Evolutionary conservation across 2,113 vertebrate species (phyloP).

Genomic region (Paramisgurnus dabryanus): DNA sequence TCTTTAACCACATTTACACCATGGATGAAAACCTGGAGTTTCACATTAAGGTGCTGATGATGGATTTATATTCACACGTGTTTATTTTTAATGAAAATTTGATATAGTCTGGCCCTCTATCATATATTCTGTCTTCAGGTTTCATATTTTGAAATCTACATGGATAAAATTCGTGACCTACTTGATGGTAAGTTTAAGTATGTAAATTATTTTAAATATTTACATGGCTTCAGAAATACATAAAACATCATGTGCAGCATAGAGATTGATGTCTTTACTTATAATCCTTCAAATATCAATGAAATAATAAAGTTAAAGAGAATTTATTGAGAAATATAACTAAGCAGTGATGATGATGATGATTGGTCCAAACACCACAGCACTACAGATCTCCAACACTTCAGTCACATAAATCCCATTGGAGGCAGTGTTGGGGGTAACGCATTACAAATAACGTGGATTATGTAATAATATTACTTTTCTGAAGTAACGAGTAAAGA

Average conservation of each 20-base stretch:
- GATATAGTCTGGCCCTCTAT: too few relatives aligned
- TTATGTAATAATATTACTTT: too few relatives aligned
- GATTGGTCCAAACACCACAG: too few relatives aligned
- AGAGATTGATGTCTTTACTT: too few relatives aligned
- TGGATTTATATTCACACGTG: neutral
- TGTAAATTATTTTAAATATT: neutral
- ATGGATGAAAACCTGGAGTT: conserved; percentile 96
- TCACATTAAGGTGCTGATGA: conserved; percentile 85
- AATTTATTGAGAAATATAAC: neutral
- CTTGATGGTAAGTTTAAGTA: conserved; percentile 81
- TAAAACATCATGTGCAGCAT: neutral
- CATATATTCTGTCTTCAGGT: conserved; percentile 70
- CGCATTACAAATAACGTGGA: too few relatives aligned
- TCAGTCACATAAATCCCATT: too few relatives aligned
- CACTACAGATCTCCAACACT: too few relatives aligned
- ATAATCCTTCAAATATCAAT: too few relatives aligned
- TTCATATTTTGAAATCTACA: conserved; percentile 95
- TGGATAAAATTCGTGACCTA: conserved; percentile 95
- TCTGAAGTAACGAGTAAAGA: too few relatives aligned
- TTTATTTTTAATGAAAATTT: neutral
- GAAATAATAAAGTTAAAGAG: neutral
- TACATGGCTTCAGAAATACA: neutral
- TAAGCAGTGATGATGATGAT: too few relatives aligned
- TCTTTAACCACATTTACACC: conserved; percentile 93
- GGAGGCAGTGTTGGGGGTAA: too few relatives aligned